phyloP scores from a whole-genome alignment of 2,113 vertebrate species.

The Nannospalax galili region DNA sequence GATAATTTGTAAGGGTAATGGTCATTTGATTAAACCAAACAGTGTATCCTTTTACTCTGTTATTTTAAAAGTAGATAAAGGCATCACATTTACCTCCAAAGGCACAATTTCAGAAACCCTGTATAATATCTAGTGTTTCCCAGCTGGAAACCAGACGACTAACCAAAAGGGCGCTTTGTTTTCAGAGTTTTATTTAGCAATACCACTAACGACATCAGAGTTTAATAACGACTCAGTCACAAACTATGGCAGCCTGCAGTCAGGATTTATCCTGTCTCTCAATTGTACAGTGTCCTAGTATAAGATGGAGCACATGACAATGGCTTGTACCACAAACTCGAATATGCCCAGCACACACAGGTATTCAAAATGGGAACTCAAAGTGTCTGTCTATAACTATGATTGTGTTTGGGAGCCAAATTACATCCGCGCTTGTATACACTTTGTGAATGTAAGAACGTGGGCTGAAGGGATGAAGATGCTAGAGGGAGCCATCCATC shows the following conservation, averaged over 20 bases:
- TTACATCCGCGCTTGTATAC: not conserved
- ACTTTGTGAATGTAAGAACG: not conserved
- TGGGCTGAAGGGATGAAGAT: not conserved
- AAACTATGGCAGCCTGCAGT: not conserved
- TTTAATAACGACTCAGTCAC: not conserved
- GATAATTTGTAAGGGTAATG: too few relatives aligned
- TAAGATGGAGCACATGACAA: not conserved
- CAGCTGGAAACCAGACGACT: too few relatives aligned
- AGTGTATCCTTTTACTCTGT: too few relatives aligned
- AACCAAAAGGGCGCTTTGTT: too few relatives aligned
- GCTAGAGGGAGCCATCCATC: not conserved
- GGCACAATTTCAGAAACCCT: too few relatives aligned
- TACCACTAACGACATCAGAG: conserved; percentile 68
- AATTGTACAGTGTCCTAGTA: not conserved
- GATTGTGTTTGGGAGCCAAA: not conserved
- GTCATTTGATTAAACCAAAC: too few relatives aligned
- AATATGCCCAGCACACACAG: not conserved
- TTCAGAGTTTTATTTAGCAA: conserved; percentile 60
- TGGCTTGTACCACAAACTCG: not conserved
- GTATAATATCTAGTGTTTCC: too few relatives aligned
- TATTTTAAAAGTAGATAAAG: too few relatives aligned
- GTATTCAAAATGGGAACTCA: not conserved
- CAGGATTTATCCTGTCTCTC: conserved; percentile 62
- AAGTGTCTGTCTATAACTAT: not conserved
- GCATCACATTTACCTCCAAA: too few relatives aligned